These are phyloP conservation scores for Caenorhabditis sp. DNA, from an alignment of 2,888 invertebrate species.

Conservation along the genomic window DNA sequence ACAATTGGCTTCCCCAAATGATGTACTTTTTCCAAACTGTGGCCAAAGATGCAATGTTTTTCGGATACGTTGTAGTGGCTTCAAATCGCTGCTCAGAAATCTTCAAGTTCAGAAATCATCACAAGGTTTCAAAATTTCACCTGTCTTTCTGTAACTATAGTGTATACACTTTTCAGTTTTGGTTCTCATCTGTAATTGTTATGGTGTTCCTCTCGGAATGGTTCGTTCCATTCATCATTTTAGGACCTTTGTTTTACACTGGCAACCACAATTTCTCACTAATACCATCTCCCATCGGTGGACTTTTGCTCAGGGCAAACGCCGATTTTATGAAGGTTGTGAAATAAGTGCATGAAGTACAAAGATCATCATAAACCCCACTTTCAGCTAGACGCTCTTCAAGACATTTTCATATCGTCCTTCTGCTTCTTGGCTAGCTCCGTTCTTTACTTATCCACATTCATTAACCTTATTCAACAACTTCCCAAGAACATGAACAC, in stretches of 20 bases:
- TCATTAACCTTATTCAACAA: slow-evolving; percentile 13
- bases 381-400: slow-evolving; percentile 50
- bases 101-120: slow-evolving; percentile 18
- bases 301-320: slow-evolving; percentile 22
- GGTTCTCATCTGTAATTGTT: slow-evolving; percentile 27
- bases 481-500: neutral
- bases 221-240: neutral
- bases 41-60: slow-evolving; percentile 48
- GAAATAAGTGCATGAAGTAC: too few species aligned
- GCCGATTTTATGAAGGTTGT: slow-evolving; percentile 51
- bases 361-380: neutral
- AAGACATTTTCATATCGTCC: slow-evolving; percentile 40
- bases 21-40: slow-evolving; percentile 39
- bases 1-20: slow-evolving; percentile 46
- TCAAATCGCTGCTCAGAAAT: slow-evolving; percentile 49
- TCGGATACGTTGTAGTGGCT: slow-evolving; percentile 52
- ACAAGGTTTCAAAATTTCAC: slow-evolving; percentile 11
- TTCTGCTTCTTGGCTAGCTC: slow-evolving; percentile 30
- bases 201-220: slow-evolving; percentile 34
- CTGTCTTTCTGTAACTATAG: neutral
- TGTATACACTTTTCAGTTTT: slow-evolving; percentile 37
- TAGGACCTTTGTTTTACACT: slow-evolving; percentile 45
- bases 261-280: slow-evolving; percentile 49
- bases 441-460: slow-evolving; percentile 26
- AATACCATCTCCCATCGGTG: neutral